phyloP scores from a whole-genome alignment of 2,113 vertebrate genomes.

The Takifugu bimaculatus region DNA sequence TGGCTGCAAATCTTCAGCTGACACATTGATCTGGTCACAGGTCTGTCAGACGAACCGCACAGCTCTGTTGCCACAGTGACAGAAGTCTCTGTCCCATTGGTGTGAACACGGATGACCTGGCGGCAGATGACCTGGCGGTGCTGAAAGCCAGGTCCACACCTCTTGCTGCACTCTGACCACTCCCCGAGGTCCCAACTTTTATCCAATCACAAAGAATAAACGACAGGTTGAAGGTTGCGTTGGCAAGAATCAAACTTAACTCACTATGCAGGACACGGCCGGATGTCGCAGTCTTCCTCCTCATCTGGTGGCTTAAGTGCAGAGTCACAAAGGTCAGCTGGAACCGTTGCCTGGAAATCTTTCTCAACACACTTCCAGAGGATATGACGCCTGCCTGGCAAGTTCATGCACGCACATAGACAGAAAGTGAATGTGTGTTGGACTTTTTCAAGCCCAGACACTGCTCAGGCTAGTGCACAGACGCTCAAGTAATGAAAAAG shows the following conservation, averaged over 20 bases:
- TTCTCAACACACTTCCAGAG: constrained; percentile 83
- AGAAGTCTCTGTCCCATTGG: constrained; percentile 65
- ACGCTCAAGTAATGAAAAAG: neutral
- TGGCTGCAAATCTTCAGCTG: constrained; percentile 97
- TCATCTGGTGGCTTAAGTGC: constrained; percentile 74
- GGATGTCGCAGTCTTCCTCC: constrained; percentile 84
- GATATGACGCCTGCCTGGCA: constrained; percentile 61
- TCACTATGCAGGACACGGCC: constrained; percentile 90
- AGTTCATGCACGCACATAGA: constrained; percentile 15
- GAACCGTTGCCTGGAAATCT: constrained; percentile 75
- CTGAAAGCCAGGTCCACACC: constrained; percentile 88
- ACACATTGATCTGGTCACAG: constrained; percentile 83
- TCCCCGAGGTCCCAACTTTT: constrained; percentile 92
- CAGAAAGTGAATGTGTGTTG: neutral
- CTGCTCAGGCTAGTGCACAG: no score
- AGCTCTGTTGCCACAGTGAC: constrained; percentile 75
- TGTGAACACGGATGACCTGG: constrained; percentile 74
- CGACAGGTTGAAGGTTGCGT: neutral
- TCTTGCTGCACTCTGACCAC: constrained; percentile 94
- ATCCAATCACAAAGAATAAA: constrained; percentile 20
- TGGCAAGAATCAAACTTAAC: constrained; percentile 25
- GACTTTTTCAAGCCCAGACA: neutral
- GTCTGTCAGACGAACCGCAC: constrained; percentile 82
- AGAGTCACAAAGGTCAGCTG: constrained; percentile 81
- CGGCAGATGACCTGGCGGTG: constrained; percentile 89